Base-by-base conservation (phyloP, 2,888 invertebrate genomes). In the Protophormia terraenovae region DNA sequence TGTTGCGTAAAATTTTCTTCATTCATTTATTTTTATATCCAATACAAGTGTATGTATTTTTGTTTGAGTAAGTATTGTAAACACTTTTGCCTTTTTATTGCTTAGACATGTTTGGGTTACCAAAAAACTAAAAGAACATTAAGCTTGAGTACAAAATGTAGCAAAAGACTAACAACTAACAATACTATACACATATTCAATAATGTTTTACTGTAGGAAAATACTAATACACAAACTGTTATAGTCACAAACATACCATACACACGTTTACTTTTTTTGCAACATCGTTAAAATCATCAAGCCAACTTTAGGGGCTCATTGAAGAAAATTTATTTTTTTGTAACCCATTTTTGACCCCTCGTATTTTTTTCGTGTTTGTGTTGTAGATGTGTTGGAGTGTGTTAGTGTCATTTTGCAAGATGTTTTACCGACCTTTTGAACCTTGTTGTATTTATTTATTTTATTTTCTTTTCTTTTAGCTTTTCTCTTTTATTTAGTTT, bases 61-160 rank as follows among this genome's bases (percentile, higher is more conserved):
- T 47, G 22, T 62, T 19, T 41, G 27, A 38, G n/a, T 62, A 41
- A 69, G 60, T 50, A 35, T 69, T 76, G 71, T 58, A 76, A 76
- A 78, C 60, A 83, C 62, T 55, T 75, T 78, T 82, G 60, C 50
- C 66, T 76, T 86, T 83, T 80, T 83, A 80, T 86, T 72, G 77
- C 29, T 16, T 24, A 77, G 69, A 81, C 84, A 84, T 84, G 84
- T 78, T 73, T 81, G 73, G 64, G 53, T 73, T 84, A 81, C 29
- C 67, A 81, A 77, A 47, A 50, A 47, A 45, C 0, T n/a, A 29
- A 41, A 27, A 55, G 38, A 14, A 38, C 3, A 24, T 27, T 38
- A 12, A 24, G 12, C 10, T 7, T 14, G 12, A 24, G 12, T 72
- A 24, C 12, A 16, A 16, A 50, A 55, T 50, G 55, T 38, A 29